These are phyloP conservation scores for Caenorhabditis sp. DNA, from an alignment of 2,888 invertebrate genomes.

Conservation along the genomic window DNA sequence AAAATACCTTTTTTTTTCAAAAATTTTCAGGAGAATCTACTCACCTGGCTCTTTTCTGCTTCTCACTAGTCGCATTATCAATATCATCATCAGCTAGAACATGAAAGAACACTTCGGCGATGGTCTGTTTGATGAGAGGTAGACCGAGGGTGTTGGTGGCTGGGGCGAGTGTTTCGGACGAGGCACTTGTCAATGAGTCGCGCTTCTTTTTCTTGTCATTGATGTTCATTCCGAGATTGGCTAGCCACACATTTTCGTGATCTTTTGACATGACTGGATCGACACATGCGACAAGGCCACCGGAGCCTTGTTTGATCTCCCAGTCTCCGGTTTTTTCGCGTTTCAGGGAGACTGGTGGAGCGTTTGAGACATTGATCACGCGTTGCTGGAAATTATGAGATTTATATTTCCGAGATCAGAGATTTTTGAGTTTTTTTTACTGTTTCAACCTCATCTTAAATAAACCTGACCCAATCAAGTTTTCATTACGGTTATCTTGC, in stretches of 20 bases:
- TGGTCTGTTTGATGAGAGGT: slow-evolving; percentile 67
- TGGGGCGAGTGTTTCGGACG: slow-evolving; percentile 51
- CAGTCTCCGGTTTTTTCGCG: slow-evolving; percentile 67
- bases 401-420: too few species aligned
- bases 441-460: too few species aligned
- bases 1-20: slow-evolving; percentile 8
- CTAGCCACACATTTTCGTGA: slow-evolving; percentile 70
- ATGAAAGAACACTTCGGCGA: slow-evolving; percentile 69
- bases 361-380: slow-evolving; percentile 71
- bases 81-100: slow-evolving; percentile 68
- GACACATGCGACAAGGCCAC: slow-evolving; percentile 70
- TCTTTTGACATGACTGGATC: slow-evolving; percentile 70
- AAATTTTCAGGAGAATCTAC: neutral
- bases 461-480: too few species aligned
- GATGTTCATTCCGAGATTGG: slow-evolving; percentile 70
- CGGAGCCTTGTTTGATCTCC: slow-evolving; percentile 60
- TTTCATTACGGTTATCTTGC: too few species aligned
- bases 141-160: slow-evolving; percentile 69
- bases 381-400: slow-evolving; percentile 58
- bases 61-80: slow-evolving; percentile 44
- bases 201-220: slow-evolving; percentile 50
- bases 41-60: slow-evolving; percentile 50
- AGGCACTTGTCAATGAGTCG: slow-evolving; percentile 15
- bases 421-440: too few species aligned
- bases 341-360: slow-evolving; percentile 70